phyloP scores from a whole-genome alignment of 2,797 vertebrate species.

The Paratrypauchen microcephalus region DNA sequence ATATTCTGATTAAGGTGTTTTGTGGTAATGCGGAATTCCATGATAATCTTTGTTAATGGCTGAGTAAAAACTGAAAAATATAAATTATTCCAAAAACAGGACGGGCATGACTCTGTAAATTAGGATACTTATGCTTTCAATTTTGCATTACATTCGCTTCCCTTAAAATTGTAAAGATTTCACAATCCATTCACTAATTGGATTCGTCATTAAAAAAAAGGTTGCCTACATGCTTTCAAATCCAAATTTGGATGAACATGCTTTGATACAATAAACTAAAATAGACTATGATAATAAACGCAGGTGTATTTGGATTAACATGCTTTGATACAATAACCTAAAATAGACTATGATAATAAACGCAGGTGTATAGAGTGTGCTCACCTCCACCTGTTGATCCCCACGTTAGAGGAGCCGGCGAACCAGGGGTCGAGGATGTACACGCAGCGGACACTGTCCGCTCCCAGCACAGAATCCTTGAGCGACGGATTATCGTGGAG shows the following conservation, averaged over 20 bases:
- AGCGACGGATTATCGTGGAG: slow-evolving; percentile 96
- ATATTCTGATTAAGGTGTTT: too few relatives aligned
- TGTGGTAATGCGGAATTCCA: too few relatives aligned
- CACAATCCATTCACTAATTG: neutral
- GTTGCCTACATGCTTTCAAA: neutral
- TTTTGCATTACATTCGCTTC: too few relatives aligned
- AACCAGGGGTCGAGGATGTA: slow-evolving; percentile 98
- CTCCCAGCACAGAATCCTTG: slow-evolving; percentile 86
- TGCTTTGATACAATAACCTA: too few relatives aligned
- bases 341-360: neutral
- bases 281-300: neutral
- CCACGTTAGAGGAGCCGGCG: slow-evolving; percentile 93
- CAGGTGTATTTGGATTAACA: neutral
- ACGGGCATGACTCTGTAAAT: too few relatives aligned
- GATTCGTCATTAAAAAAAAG: neutral
- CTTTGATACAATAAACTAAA: too few relatives aligned
- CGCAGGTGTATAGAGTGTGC: slow-evolving; percentile 10
- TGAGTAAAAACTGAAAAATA: too few relatives aligned
- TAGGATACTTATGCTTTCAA: too few relatives aligned
- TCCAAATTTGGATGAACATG: neutral
- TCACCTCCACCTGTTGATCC: slow-evolving; percentile 98
- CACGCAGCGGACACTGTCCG: slow-evolving; percentile 88
- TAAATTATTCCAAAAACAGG: too few relatives aligned
- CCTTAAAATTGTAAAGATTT: too few relatives aligned
- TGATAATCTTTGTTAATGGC: too few relatives aligned